Base-by-base conservation (phyloP, 2,888 invertebrate genomes). In the Lasioglossum malachurum region DNA sequence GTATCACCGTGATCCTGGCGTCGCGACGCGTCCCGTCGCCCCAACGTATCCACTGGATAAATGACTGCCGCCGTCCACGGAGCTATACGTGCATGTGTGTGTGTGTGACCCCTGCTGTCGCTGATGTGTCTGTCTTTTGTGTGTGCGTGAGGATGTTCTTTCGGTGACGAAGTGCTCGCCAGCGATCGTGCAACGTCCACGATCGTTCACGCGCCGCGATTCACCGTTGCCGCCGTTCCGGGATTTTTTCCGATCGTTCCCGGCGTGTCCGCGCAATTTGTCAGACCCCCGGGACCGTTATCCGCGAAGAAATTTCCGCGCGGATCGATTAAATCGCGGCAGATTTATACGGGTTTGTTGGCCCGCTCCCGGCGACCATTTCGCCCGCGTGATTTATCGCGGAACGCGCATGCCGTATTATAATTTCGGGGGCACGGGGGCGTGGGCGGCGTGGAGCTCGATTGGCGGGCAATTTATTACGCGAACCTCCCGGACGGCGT, bases 381-480 rank as follows among this genome's bases (percentile, higher is more conserved):
- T 79, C 75, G 64, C 31, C 31, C 69, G 14, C 19, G 75, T 79
- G 84, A 87, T 87, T 87, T 87, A 87, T 81, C 79, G 77, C 69
- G 49, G 44, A 35, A 69, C 60, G 71, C 19, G 46, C 14, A 38
- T 19, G 76, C 78, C 71, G 76, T 76, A 84, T 87, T 87, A 79
- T 79, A 87, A 87, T 87, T 87, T 84, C 73, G 27, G 27, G 57
- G 80, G 78, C 83, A 78, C 80, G 69, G 60, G 31, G 31, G 73
- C 23, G 46, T n/a, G 38, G 10, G 53, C 49, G 67, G 27, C 35
- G n/a, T 4, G 12, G n/a, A 27, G 60, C 69, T 71, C 83, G 87
- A 87, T 87, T 35, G 83, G 73, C 83, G 83, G 69, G 41, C n/a
- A 84, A 87, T 87, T 84, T 82, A 84, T 87, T 78, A 67, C 78